Percentiles rank a stretch among this genome's conserved stretches.
Evolutionary conservation across 2,113 vertebrate genomes (phyloP).

Genomic region (Bungarus multicinctus): DNA sequence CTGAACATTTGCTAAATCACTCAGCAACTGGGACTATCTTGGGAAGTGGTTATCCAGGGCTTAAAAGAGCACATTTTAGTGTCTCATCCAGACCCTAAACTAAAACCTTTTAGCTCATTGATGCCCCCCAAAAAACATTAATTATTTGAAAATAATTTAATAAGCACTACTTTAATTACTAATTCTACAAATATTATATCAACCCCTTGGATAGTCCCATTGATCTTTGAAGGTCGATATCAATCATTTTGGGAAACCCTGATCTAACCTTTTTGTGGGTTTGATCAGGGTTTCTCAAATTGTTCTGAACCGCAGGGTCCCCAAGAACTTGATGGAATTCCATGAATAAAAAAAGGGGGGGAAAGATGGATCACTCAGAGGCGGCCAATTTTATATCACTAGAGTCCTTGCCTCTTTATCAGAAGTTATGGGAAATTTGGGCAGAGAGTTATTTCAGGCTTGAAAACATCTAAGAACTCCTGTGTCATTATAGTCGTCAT

Average conservation of each 20-base stretch:
- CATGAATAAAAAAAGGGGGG: not conserved
- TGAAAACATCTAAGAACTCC: not conserved
- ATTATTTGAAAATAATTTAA: not conserved
- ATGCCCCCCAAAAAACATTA: not conserved
- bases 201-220: not conserved
- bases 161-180: not conserved
- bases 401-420: not conserved
- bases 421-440: not conserved
- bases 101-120: not conserved
- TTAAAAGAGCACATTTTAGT: not conserved
- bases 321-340: not conserved
- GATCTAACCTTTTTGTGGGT: not conserved
- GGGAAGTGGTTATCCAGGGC: not conserved
- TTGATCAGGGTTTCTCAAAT: not conserved
- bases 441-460: not conserved
- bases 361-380: not conserved
- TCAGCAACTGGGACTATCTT: not conserved
- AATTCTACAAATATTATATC: not conserved
- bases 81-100: not conserved
- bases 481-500: not conserved
- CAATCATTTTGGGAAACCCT: not conserved
- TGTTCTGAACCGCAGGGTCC: not conserved
- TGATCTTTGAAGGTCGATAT: not conserved
- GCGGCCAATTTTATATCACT: not conserved
- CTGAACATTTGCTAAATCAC: not conserved